A percentile compares a stretch with the other conserved stretches of the same genome.
These are phyloP conservation scores for Machimus rusticus DNA, from an alignment of 2,888 invertebrate genomes.

Conservation along the genomic window DNA sequence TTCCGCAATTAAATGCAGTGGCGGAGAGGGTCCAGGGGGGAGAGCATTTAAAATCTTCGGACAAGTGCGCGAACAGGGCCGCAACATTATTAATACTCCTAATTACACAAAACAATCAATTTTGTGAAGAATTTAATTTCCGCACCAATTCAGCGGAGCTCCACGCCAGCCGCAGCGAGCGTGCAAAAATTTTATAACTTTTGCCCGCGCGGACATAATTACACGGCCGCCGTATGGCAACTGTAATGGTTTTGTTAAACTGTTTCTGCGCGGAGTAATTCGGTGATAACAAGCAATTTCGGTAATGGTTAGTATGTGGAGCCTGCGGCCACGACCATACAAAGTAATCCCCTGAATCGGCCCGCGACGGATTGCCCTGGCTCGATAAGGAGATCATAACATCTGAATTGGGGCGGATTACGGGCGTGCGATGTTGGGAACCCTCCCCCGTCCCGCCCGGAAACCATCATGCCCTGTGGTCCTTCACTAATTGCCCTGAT, in stretches of 20 bases:
- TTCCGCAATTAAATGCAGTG: neutral
- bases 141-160: neutral
- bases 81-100: neutral
- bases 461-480: neutral
- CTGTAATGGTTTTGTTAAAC: slow-evolving; percentile 22
- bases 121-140: neutral
- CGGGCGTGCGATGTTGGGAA: neutral
- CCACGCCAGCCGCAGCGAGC: neutral
- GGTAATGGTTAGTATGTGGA: neutral
- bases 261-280: slow-evolving; percentile 13
- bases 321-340: neutral
- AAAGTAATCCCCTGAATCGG: neutral
- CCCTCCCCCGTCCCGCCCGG: neutral
- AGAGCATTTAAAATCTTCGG: neutral
- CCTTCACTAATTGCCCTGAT: neutral
- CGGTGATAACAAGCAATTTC: slow-evolving; percentile 5
- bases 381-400: neutral
- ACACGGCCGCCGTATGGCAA: neutral
- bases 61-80: neutral
- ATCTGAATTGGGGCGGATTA: neutral
- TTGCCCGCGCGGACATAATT: neutral
- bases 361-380: neutral
- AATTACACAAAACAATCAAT: neutral
- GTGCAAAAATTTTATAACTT: neutral
- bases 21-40: neutral